Percentiles rank a stretch among this genome's conserved stretches.
These are phyloP conservation scores for Drosophila hydei DNA, from an alignment of 1,140 invertebrate genomes.

Conservation along the genomic window DNA sequence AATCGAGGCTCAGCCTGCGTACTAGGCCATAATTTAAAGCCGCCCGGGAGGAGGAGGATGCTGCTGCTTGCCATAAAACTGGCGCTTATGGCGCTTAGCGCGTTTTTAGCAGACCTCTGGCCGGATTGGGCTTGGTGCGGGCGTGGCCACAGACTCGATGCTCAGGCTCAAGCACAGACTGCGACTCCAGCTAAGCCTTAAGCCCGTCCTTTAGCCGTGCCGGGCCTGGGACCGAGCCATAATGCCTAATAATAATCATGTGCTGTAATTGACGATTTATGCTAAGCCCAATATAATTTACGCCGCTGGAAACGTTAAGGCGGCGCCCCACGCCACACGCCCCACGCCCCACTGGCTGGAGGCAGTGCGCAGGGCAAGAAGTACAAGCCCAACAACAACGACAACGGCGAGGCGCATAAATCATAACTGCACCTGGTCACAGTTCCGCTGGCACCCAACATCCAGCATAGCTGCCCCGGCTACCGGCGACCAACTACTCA, in stretches of 20 bases:
- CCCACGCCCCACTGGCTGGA: not conserved
- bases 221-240: no score
- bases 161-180: not conserved
- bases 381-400: constrained; percentile 10
- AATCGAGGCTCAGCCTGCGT: constrained; percentile 21
- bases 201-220: constrained; percentile 26
- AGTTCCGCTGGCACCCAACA: constrained; percentile 24
- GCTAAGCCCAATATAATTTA: constrained; percentile 81
- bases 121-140: constrained; percentile 77
- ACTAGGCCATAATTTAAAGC: constrained; percentile 64
- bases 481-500: constrained; percentile 56
- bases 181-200: constrained; percentile 1
- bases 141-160: constrained; percentile 52
- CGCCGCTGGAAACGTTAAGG: constrained; percentile 70
- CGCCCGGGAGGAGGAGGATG: constrained; percentile 27
- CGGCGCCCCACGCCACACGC: constrained; percentile 47
- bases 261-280: constrained; percentile 81
- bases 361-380: constrained; percentile 23
- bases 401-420: constrained; percentile 55
- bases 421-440: constrained; percentile 75
- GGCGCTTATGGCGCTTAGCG: constrained; percentile 65
- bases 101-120: constrained; percentile 62
- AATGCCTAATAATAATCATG: constrained; percentile 81
- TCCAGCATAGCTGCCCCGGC: constrained; percentile 30
- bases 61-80: constrained; percentile 58